These are phyloP conservation scores for Aleiodes alternator DNA, from an alignment of 2,888 invertebrate species.

Conservation along the genomic window DNA sequence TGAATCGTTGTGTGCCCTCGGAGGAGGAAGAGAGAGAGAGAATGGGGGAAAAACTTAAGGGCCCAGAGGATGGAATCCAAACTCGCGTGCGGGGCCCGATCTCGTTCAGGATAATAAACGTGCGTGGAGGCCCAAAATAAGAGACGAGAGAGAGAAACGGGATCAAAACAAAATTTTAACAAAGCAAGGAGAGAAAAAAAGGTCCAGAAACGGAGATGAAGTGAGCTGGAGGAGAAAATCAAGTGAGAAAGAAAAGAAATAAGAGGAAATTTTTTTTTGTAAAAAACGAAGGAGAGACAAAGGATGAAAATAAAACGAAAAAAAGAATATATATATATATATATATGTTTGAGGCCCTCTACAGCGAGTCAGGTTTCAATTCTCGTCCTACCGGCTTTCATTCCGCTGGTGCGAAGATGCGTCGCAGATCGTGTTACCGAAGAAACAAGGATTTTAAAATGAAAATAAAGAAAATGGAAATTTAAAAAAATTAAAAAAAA, in stretches of 20 bases:
- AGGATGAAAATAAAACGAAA: background rate
- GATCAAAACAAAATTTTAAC: constrained; percentile 11
- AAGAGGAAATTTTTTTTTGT: background rate
- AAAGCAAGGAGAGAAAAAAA: background rate
- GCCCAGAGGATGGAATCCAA: constrained; percentile 8
- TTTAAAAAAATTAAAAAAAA: background rate
- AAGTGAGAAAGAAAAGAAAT: constrained; percentile 1
- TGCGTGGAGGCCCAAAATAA: constrained; percentile 4
- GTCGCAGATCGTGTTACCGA: constrained; percentile 43
- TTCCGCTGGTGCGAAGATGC: constrained; percentile 40
- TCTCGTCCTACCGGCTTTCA: constrained; percentile 35
- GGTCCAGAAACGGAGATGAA: background rate
- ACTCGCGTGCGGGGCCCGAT: constrained; percentile 20
- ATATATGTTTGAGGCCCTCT: background rate
- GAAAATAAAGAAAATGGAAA: background rate
- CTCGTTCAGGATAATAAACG: constrained; percentile 33
- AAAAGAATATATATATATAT: background rate
- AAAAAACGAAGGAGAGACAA: background rate
- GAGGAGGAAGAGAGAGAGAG: background rate
- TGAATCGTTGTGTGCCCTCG: constrained; percentile 8
- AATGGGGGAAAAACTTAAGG: background rate
- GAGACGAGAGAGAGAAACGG: background rate
- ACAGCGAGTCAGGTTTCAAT: constrained; percentile 41
- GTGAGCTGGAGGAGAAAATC: background rate
- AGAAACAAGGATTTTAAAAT: constrained; percentile 1